Conservation (phyloP, 1,140 invertebrate species). For the Pseudomyrmex pallidus region DNA sequence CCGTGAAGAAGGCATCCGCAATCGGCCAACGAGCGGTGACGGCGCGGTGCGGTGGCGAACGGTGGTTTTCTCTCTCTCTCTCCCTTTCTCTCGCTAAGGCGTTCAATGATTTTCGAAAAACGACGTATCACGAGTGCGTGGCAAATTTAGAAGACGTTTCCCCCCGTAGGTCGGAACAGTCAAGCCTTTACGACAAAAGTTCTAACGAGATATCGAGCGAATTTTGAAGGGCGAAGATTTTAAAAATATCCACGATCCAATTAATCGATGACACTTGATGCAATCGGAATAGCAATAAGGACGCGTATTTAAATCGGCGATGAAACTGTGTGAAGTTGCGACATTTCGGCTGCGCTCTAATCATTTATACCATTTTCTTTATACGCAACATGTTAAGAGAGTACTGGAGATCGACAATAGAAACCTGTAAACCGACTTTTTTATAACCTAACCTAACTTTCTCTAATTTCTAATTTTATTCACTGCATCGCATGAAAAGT, state of each 20-base stretch:
- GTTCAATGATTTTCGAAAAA: slow-evolving; percentile 59
- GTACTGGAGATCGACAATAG: no score
- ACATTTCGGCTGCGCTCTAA: not conserved
- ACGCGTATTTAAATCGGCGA: not conserved
- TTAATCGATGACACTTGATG: slow-evolving; percentile 1
- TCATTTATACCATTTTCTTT: not conserved
- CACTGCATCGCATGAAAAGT: no score
- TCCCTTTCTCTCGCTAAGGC: slow-evolving; percentile 16
- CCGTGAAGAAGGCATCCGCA: slow-evolving; percentile 76
- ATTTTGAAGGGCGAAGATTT: slow-evolving; percentile 16
- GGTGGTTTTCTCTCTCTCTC: slow-evolving; percentile 43
- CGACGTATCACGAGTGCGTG: not conserved
- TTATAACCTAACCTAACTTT: no score
- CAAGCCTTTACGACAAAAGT: not conserved
- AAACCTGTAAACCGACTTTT: no score
- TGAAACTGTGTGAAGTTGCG: slow-evolving; percentile 7
- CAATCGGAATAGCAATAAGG: not conserved
- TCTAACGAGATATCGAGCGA: not conserved
- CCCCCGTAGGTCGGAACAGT: no score
- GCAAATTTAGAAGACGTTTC: slow-evolving; percentile 4
- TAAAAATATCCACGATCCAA: slow-evolving; percentile 28
- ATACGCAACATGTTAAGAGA: no score
- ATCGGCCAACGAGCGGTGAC: slow-evolving; percentile 67
- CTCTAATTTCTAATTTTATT: no score
- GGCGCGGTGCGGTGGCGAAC: slow-evolving; percentile 11